Conservation (phyloP, 2,888 invertebrate genomes). For the Helobdella robusta region DNA sequence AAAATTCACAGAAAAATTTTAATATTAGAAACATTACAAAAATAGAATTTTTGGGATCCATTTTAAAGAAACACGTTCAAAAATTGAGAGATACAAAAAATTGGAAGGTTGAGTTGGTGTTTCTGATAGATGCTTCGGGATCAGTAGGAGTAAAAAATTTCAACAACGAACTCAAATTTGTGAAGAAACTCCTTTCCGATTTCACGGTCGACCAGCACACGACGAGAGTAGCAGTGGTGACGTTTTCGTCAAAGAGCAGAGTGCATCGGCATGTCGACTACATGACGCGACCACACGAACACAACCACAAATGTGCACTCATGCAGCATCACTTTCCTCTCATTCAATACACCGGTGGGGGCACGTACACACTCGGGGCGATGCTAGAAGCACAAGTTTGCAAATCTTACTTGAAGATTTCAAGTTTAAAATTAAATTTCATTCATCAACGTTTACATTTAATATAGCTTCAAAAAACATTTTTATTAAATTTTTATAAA, state of each 20-base stretch:
- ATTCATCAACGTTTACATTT: no score
- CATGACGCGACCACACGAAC: slow-evolving; percentile 43
- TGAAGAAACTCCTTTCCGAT: slow-evolving; percentile 56
- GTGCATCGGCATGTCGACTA: slow-evolving; percentile 57
- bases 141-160: slow-evolving; percentile 62
- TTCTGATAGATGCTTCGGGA: slow-evolving; percentile 63
- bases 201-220: slow-evolving; percentile 59
- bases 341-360: slow-evolving; percentile 60
- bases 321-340: slow-evolving; percentile 57
- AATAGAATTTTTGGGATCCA: slow-evolving; percentile 54
- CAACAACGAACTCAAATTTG: slow-evolving; percentile 57
- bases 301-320: slow-evolving; percentile 59
- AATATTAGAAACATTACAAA: slow-evolving; percentile 42
- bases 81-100: slow-evolving; percentile 41
- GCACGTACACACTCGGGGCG: slow-evolving; percentile 63
- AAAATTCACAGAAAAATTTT: not conserved
- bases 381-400: slow-evolving; percentile 58
- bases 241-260: slow-evolving; percentile 58
- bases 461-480: not conserved
- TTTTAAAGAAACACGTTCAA: slow-evolving; percentile 56
- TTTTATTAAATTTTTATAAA: not conserved
- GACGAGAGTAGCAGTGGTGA: slow-evolving; percentile 59
- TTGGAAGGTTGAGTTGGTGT: slow-evolving; percentile 55
- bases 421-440: no score
- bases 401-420: not conserved